Evolutionary conservation across 2,113 vertebrate species (phyloP).

Genomic region (Hippocampus guttulatus): DNA sequence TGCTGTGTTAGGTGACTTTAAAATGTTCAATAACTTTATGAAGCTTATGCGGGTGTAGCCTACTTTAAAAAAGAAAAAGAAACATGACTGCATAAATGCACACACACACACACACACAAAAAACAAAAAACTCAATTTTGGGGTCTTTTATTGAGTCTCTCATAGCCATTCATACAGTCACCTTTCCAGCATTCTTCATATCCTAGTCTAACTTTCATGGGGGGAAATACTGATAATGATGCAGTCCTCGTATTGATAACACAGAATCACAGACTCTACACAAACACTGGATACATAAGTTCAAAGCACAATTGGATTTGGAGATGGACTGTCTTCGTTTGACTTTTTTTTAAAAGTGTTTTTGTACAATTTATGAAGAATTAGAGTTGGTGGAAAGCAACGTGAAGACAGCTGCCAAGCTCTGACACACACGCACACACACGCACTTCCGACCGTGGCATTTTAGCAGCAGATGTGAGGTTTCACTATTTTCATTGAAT

Average conservation of each 20-base stretch:
- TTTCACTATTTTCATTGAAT: neutral
- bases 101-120: neutral
- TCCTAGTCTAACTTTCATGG: neutral
- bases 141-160: slow-evolving; percentile 5
- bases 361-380: neutral
- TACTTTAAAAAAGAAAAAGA: no score
- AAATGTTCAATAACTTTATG: neutral
- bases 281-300: slow-evolving; percentile 4
- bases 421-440: neutral
- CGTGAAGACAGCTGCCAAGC: neutral
- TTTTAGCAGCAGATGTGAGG: slow-evolving; percentile 2
- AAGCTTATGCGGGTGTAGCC: neutral
- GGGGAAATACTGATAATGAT: slow-evolving; percentile 6
- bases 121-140: neutral
- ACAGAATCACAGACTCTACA: neutral
- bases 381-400: neutral
- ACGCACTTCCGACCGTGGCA: neutral
- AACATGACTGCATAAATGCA: neutral
- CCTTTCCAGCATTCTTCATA: neutral
- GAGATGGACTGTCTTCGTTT: neutral
- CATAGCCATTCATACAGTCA: neutral
- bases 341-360: neutral
- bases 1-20: neutral
- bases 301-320: slow-evolving; percentile 3
- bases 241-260: neutral